phyloP scores from a whole-genome alignment of 2,113 vertebrate species.

The Prochilodus magdalenae region DNA sequence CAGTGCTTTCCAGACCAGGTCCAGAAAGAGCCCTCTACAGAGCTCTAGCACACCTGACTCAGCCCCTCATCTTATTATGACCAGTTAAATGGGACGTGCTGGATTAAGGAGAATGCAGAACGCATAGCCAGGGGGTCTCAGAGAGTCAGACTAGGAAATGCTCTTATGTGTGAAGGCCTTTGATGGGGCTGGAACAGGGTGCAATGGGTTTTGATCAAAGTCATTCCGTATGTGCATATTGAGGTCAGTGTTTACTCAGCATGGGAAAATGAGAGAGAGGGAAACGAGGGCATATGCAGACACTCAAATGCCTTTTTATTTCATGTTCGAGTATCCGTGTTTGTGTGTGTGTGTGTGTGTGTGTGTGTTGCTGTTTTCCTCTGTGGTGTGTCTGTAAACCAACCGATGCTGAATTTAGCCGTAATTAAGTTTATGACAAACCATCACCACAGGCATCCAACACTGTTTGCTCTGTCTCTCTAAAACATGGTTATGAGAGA shows the following conservation, averaged over 20 bases:
- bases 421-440: constrained; percentile 58
- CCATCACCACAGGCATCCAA: constrained; percentile 40
- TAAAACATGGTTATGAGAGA: neutral
- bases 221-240: constrained; percentile 20
- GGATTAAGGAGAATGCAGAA: neutral
- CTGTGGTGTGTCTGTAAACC: constrained; percentile 41
- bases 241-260: constrained; percentile 36
- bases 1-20: too few species aligned
- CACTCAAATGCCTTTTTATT: constrained; percentile 38
- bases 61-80: neutral
- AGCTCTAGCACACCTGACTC: neutral
- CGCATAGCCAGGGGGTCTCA: neutral
- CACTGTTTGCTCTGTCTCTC: constrained; percentile 19
- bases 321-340: constrained; percentile 26
- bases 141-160: neutral
- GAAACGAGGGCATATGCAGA: constrained; percentile 19
- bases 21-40: neutral
- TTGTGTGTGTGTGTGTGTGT: neutral
- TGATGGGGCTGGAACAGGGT: neutral
- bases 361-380: constrained; percentile 23
- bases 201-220: constrained; percentile 3
- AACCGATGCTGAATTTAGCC: constrained; percentile 49
- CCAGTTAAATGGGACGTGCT: neutral
- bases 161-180: neutral
- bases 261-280: constrained; percentile 17